Base-by-base conservation (phyloP, 2,888 invertebrate genomes). In the Cheilosia urbana region DNA sequence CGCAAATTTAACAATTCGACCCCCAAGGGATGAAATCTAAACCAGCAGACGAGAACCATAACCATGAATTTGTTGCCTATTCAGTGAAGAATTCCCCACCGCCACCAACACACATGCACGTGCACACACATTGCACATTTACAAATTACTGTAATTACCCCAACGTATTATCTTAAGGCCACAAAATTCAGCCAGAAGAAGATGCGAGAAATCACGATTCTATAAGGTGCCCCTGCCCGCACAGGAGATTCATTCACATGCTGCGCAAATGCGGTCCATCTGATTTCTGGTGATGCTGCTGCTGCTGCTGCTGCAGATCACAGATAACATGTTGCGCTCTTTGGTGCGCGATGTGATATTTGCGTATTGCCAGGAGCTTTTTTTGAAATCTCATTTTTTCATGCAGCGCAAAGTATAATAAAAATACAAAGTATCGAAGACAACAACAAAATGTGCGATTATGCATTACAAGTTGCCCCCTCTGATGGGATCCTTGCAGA, bases 81-180 rank as follows among this genome's bases (percentile, higher is more conserved):
- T 73, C 77, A 51, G 37, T 53, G 71, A 27, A 57, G 15, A 19
- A 19, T 24, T 4, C 37, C 49, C 63, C 17, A 53, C 53, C 62
- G 17, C 42, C 55, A 53, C 72, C 21, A 51, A 15, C 15, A 51
- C 51, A 51, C 51, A 65, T 34, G 30, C 9, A 51, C 37, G 68
- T 69, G 63, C 83, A 75, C 75, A 75, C 47, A 80, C 71, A 84
- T 62, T 80, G 71, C 72, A 88, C 88, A 88, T 88, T 89, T 88
- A 89, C 89, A 89, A 89, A 89, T 89, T 89, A 89, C 89, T 88
- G 89, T 89, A 89, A 89, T 89, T 89, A 89, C 89, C 88, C 88
- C 88, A 89, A 89, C 89, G 89, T 89, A 89, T 89, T 89, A 89
- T 89, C 88, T 89, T 89, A 88, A 88, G 88, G 89, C 89, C 89